Conservation (phyloP, 2,797 vertebrate genomes). For the Spatula clypeata region DNA sequence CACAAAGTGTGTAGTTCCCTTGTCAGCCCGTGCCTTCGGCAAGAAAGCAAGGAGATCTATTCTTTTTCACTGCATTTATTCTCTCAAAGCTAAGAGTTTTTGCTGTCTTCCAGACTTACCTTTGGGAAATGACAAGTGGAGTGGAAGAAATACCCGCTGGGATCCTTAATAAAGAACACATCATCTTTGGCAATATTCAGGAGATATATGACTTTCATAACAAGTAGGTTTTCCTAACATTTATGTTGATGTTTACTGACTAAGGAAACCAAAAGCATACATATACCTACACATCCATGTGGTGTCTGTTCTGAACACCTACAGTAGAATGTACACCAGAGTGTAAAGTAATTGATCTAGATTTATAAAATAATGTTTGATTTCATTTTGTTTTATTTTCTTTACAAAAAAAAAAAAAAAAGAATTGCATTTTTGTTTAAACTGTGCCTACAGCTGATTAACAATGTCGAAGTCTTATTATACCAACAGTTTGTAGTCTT, state of each 20-base stretch:
- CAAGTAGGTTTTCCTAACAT: constrained; percentile 88
- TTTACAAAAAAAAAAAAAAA: neutral
- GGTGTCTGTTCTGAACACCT: neutral
- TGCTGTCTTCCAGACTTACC: constrained; percentile 91
- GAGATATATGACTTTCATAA: constrained; percentile 98
- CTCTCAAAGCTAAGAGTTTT: constrained; percentile 40
- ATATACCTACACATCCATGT: neutral
- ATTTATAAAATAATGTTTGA: neutral
- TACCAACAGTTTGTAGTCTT: neutral
- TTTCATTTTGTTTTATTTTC: neutral
- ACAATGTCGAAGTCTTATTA: neutral
- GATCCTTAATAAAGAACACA: constrained; percentile 94
- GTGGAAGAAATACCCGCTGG: constrained; percentile 95
- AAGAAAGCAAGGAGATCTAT: neutral
- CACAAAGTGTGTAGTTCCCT: neutral
- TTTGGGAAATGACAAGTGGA: constrained; percentile 97
- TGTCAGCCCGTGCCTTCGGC: neutral
- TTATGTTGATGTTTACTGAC: neutral
- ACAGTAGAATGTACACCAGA: neutral
- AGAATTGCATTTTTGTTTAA: neutral
- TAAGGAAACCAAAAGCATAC: neutral
- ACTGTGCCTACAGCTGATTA: neutral
- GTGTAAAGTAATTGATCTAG: neutral
- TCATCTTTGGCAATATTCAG: constrained; percentile 98
- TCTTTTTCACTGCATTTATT: constrained; percentile 22